Evolutionary conservation across 1,140 invertebrate species (phyloP), one percentile per base, ranked within the genome.

Genomic region (Glossosoma conforme): DNA sequence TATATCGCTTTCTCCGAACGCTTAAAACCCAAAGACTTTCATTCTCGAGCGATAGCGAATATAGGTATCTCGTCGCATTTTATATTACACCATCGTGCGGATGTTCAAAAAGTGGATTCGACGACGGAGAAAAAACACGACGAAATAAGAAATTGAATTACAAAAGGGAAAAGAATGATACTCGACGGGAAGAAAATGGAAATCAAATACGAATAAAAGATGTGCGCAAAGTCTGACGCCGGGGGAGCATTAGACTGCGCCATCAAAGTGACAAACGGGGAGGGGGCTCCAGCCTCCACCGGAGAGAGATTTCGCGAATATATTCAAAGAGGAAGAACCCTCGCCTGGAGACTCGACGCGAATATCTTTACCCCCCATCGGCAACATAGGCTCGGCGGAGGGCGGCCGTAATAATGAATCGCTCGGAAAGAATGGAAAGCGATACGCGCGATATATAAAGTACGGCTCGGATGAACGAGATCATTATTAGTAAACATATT

Each of bases 161-260:
- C 36, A 20, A 38, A 38, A 3, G 21, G 36, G 21, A 38, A 38
- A 17, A 38, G 5, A 19, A 22, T n/a, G n/a, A n/a, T n/a, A n/a
- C n/a, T n/a, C n/a, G 5, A 17, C 13, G 21, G 14, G 24, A 41
- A 5, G 24, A n/a, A 22, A 41, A 10, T 10, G 19, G 9, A 41
- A 6, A 21, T 41, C 38, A 19, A 21, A 11, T n/a, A 21, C 14
- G 20, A 41, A n/a, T 21, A 41, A 10, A 41, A 41, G 18, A n/a
- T 41, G 17, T 41, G 18, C 24, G 24, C 13, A n/a, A 37, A 13
- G 11, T 15, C 35, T n/a, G 15, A 11, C 11, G 35, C 11, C 11
- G 20, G 20, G 38, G 20, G 38, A n/a, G 38, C 38, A 41, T 41
- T 24, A 21, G 19, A 41, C 21, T 18, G n/a, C 25, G 41, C 41